Evolutionary conservation across 2,113 vertebrate species (phyloP).

Genomic region (Prionailurus bengalensis): DNA sequence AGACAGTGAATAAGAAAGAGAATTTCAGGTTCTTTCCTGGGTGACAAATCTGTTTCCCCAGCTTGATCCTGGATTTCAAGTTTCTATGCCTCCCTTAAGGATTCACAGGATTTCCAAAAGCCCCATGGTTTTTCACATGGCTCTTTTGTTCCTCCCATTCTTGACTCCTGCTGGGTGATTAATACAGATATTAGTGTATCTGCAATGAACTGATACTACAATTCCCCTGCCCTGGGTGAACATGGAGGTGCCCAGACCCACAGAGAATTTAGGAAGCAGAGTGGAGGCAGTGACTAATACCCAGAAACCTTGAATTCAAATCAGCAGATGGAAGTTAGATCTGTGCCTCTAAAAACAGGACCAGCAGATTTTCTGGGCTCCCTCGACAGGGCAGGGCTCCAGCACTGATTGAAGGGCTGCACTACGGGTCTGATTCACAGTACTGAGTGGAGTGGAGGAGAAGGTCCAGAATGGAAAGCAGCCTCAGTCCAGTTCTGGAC

Average conservation of each 20-base stretch:
- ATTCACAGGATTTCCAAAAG: conserved; percentile 4
- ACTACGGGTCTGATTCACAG: neutral
- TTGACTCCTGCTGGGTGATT: neutral
- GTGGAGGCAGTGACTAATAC: neutral
- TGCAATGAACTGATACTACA: neutral
- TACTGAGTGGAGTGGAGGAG: neutral
- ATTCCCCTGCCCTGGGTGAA: neutral
- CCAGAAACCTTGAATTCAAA: neutral
- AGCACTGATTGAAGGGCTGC: neutral
- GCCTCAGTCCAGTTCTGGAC: conserved; percentile 51
- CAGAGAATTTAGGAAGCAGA: neutral
- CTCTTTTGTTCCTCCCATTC: neutral
- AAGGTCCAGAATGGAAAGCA: conserved; percentile 47
- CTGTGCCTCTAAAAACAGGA: neutral
- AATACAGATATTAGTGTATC: neutral
- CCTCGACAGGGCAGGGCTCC: neutral
- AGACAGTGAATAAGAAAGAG: accelerated
- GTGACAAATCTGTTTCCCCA: neutral
- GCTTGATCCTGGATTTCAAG: neutral
- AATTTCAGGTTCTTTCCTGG: neutral
- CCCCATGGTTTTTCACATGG: neutral
- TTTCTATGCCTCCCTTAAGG: neutral
- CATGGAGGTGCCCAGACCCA: neutral
- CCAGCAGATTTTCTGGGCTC: neutral
- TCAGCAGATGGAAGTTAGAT: neutral